Evolutionary conservation across 2,113 vertebrate species (phyloP).

Genomic region (Pipra filicauda): DNA sequence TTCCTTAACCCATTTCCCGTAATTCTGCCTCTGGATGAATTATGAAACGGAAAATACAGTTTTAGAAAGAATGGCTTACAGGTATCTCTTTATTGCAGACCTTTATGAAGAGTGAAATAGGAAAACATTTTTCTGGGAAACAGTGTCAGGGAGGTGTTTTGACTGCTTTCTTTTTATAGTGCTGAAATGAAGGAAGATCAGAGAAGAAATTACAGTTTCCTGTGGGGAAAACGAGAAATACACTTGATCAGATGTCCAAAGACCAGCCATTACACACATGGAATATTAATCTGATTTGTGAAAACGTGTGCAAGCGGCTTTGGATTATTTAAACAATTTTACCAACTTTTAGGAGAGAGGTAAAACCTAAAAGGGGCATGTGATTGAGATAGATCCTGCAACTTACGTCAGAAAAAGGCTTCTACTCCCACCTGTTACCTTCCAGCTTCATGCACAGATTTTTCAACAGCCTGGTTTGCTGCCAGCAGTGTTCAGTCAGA

Average conservation of each 20-base stretch:
- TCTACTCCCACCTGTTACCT: not conserved
- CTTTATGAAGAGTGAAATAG: not conserved
- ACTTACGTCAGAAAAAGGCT: not conserved
- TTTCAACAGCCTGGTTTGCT: not conserved
- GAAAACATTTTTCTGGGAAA: not conserved
- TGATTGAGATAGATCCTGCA: not conserved
- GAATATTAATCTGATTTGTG: not conserved
- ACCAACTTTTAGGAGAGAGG: not conserved
- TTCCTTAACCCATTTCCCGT: not conserved
- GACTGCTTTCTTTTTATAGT: not conserved
- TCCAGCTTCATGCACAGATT: accelerated
- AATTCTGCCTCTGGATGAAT: not conserved
- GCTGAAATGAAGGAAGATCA: not conserved
- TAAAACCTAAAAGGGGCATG: not conserved
- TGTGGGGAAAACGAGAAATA: not conserved
- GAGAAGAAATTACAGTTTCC: not conserved
- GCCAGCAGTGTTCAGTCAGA: not conserved
- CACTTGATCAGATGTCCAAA: not conserved
- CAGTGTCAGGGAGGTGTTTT: not conserved
- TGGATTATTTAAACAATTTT: not conserved
- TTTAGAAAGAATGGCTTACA: not conserved
- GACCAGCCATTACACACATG: accelerated
- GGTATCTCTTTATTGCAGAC: not conserved
- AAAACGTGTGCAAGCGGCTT: not conserved
- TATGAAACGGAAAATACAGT: not conserved